Base-by-base conservation (phyloP, 2,797 vertebrate genomes). In the Toxotes lorentzi region DNA sequence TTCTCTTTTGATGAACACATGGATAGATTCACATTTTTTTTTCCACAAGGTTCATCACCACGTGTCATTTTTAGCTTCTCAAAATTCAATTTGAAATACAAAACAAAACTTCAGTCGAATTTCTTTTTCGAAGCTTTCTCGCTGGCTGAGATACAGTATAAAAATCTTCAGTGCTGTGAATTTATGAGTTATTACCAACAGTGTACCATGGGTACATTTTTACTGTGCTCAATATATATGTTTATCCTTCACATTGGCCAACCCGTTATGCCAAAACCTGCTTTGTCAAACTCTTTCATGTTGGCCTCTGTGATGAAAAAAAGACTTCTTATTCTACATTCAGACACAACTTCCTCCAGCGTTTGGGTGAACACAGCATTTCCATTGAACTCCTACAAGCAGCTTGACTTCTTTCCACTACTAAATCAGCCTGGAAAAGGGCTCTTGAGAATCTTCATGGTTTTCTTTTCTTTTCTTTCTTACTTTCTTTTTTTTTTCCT, bases 121-220 rank as follows among this genome's bases (percentile, higher is more conserved):
- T 96, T 90, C 70, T 70, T 82, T 92, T 90, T 95, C 91, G 92
- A 95, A 96, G 95, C 95, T 95, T 95, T 96, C 95, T 96, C 96
- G 97, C 97, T 98, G 97, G 97, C 97, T 97, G 97, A 93, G 53
- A 94, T 96, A 96, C 95, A 96, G 95, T 95, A 96, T 95, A 97
- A 96, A 95, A 93, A 95, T 97, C 96, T 95, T 95, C 95, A 96
- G 95, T 96, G 94, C 94, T 95, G 93, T 96, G 93, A 91, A 94
- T 94, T 92, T 90, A 88, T 82, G 93, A 89, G 92, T 93, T 92
- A 91, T 92, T 92, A 94, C 93, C 92, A 87, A 92, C 93, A 75
- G 89, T 94, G 94, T 93, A 96, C 95, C 79, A 83, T 64, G 88
- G 94, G 95, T 96, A 95, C 95, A 68, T 92, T 92, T 89, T 96